Percentiles rank a stretch among this genome's conserved stretches.
Conservation (phyloP, 2,888 invertebrate species). For the Nephrotoma appendiculata region DNA sequence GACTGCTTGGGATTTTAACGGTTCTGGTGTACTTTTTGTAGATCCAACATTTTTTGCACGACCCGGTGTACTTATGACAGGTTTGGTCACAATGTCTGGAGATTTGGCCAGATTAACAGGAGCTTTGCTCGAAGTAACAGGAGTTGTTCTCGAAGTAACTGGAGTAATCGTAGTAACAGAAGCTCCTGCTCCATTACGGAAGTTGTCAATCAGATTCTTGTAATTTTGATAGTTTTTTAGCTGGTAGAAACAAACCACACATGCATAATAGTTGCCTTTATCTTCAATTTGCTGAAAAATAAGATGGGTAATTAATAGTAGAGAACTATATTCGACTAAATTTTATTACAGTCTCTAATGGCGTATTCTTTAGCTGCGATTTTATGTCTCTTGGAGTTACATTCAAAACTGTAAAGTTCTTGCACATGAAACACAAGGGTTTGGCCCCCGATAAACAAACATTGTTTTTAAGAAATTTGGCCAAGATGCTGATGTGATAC, state of each 20-base stretch:
- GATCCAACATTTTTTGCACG: not conserved
- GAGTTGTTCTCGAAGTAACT: too few relatives aligned
- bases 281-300: not conserved
- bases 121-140: too few relatives aligned
- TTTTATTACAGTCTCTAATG: not conserved
- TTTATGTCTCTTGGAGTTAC: not conserved
- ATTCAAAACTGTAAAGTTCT: not conserved
- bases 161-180: not conserved
- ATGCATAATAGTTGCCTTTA: not conserved
- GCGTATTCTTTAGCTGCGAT: not conserved
- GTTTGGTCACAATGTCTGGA: too few relatives aligned
- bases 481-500: not conserved
- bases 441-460: not conserved
- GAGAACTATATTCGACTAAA: not conserved
- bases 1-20: not conserved
- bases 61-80: not conserved
- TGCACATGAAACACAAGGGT: not conserved
- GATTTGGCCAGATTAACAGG: too few relatives aligned
- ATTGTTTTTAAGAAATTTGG: not conserved
- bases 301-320: not conserved
- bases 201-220: not conserved
- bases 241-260: not conserved
- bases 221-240: not conserved
- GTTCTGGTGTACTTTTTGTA: not conserved
- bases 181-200: not conserved